Percentiles rank a stretch among this genome's conserved stretches.
phyloP scores from a whole-genome alignment of 2,888 invertebrate species.

The Cerastis leucographa region DNA sequence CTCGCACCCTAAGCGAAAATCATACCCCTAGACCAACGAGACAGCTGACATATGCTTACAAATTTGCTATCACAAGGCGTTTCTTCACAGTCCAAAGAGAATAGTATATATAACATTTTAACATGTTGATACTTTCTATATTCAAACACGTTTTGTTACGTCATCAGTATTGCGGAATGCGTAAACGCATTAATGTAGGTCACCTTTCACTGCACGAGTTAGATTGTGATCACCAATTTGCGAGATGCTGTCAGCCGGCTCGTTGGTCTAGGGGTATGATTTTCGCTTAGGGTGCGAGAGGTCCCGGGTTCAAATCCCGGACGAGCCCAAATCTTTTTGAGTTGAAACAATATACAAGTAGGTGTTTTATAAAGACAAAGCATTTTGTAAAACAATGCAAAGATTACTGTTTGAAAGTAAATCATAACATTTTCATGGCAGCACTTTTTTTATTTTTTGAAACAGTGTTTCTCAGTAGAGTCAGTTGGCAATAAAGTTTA shows the following conservation, averaged over 20 bases:
- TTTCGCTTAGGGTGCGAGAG: slow-evolving; percentile 75
- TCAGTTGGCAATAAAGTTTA: background rate
- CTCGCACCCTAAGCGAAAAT: slow-evolving; percentile 91
- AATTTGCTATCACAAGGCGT: background rate
- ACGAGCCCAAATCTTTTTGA: slow-evolving; percentile 85
- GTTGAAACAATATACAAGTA: background rate
- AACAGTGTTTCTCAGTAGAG: background rate
- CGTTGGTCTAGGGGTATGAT: slow-evolving; percentile 76
- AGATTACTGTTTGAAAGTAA: background rate
- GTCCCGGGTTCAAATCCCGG: slow-evolving; percentile 90
- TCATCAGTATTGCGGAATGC: slow-evolving; percentile 40
- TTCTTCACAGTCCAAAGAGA: slow-evolving; percentile 22
- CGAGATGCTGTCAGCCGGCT: slow-evolving; percentile 2
- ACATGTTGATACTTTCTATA: slow-evolving; percentile 46
- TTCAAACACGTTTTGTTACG: slow-evolving; percentile 49
- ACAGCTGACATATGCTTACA: slow-evolving; percentile 31
- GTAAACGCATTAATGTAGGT: slow-evolving; percentile 53
- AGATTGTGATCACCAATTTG: slow-evolving; percentile 22
- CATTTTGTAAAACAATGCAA: background rate
- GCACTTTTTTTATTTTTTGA: background rate
- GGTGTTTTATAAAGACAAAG: background rate
- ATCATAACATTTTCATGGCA: background rate
- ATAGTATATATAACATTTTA: slow-evolving; percentile 40
- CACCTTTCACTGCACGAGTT: slow-evolving; percentile 51
- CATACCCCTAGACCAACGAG: slow-evolving; percentile 90